These are phyloP conservation scores for Zonitis immaculata DNA, from an alignment of 2,888 invertebrate genomes.

Conservation along the genomic window DNA sequence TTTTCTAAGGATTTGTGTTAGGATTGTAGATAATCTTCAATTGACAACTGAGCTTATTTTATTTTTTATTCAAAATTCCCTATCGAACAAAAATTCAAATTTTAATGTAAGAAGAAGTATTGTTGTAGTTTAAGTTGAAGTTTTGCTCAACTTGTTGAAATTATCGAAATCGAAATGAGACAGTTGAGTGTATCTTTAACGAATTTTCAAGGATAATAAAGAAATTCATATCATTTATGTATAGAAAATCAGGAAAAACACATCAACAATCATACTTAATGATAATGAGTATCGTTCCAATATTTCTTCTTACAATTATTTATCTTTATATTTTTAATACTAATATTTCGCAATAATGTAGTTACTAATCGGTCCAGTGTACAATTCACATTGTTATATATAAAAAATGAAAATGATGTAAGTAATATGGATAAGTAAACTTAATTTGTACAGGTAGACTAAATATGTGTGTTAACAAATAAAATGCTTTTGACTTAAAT, in stretches of 20 bases:
- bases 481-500: slow-evolving; percentile 46
- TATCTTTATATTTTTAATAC: slow-evolving; percentile 15
- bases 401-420: slow-evolving; percentile 37
- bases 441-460: slow-evolving; percentile 50
- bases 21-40: slow-evolving; percentile 41
- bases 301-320: slow-evolving; percentile 15
- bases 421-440: slow-evolving; percentile 38
- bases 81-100: neutral
- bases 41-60: slow-evolving; percentile 31
- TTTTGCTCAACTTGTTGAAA: too few relatives aligned
- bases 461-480: slow-evolving; percentile 48
- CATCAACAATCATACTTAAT: slow-evolving; percentile 11
- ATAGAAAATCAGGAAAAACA: neutral
- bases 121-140: too few relatives aligned
- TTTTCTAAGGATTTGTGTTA: slow-evolving; percentile 43
- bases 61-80: slow-evolving; percentile 3
- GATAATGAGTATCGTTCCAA: slow-evolving; percentile 10
- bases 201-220: neutral
- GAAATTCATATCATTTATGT: slow-evolving; percentile 23
- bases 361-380: slow-evolving; percentile 47
- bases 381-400: slow-evolving; percentile 49
- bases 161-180: too few relatives aligned
- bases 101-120: too few relatives aligned
- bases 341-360: slow-evolving; percentile 36
- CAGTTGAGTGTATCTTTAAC: neutral